These are phyloP conservation scores for Cossypha heuglini DNA, from an alignment of 2,797 vertebrate species.

Conservation along the genomic window DNA sequence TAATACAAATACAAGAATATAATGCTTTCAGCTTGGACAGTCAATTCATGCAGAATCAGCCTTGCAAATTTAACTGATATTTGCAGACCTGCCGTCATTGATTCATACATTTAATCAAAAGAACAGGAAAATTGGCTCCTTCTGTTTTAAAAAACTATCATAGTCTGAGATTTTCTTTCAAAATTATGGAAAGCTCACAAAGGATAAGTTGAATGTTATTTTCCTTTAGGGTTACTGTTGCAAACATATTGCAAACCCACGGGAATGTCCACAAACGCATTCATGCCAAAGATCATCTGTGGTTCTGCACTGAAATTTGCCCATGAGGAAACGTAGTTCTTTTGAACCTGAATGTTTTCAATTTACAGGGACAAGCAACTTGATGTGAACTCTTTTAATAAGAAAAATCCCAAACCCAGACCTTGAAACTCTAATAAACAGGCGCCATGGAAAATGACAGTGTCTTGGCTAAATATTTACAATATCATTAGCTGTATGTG, in stretches of 20 bases:
- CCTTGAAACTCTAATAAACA: slow-evolving; percentile 11
- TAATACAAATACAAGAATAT: background rate
- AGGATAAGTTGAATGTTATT: background rate
- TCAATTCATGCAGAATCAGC: slow-evolving; percentile 18
- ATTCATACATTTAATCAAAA: slow-evolving; percentile 11
- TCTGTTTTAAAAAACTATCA: background rate
- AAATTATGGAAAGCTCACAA: background rate
- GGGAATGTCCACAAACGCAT: slow-evolving; percentile 24
- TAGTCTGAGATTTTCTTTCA: slow-evolving; percentile 10
- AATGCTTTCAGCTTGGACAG: slow-evolving; percentile 29
- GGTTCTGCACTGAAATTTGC: slow-evolving; percentile 46
- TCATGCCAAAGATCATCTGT: slow-evolving; percentile 55
- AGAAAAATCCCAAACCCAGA: background rate
- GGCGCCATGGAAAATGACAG: background rate
- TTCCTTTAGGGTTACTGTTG: slow-evolving; percentile 50
- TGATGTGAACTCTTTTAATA: background rate
- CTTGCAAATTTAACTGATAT: slow-evolving; percentile 7
- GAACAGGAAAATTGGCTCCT: background rate
- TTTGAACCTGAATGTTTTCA: slow-evolving; percentile 52
- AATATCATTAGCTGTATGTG: background rate
- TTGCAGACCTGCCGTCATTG: slow-evolving; percentile 5
- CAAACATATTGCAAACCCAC: slow-evolving; percentile 57
- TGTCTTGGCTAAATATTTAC: slow-evolving; percentile 44
- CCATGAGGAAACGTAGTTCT: slow-evolving; percentile 44
- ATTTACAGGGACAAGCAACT: slow-evolving; percentile 40